phyloP scores from a whole-genome alignment of 2,888 invertebrate species.

The Morinoia aosen region DNA sequence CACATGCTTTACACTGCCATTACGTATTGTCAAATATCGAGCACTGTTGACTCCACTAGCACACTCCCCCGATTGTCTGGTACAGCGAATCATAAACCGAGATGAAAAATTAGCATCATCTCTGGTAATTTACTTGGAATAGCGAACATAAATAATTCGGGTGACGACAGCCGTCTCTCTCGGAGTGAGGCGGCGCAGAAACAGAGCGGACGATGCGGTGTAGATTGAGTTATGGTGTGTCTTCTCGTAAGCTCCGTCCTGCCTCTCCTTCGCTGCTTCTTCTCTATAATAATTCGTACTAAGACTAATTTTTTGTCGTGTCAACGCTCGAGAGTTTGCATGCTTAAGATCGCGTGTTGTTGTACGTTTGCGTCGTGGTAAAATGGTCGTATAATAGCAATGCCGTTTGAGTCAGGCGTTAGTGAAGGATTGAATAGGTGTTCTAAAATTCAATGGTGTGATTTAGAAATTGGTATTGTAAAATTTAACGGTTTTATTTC shows the following conservation, averaged over 20 bases:
- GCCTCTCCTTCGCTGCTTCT: neutral
- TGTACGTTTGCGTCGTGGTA: neutral
- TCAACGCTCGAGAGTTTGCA: neutral
- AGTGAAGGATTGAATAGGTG: no score
- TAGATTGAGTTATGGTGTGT: neutral
- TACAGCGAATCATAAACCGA: slow-evolving; percentile 1
- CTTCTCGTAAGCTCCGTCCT: neutral
- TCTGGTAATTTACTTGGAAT: slow-evolving; percentile 37
- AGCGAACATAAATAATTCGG: slow-evolving; percentile 39
- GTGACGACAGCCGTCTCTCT: neutral
- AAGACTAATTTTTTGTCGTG: neutral
- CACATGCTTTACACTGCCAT: neutral
- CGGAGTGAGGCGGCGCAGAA: neutral
- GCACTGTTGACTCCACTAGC: neutral
- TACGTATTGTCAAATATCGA: neutral
- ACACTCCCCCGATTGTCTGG: neutral
- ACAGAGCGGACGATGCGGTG: neutral
- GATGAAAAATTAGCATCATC: slow-evolving; percentile 44
- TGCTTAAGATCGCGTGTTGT: neutral
- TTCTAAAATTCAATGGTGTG: no score
- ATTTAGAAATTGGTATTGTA: no score
- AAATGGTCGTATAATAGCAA: no score
- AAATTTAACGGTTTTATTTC: no score
- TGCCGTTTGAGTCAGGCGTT: no score
- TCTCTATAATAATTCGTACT: neutral